Percentiles rank a stretch among this genome's conserved stretches.
These are phyloP conservation scores for Drosophila pseudotalamancana DNA, from an alignment of 2,888 invertebrate species.

Conservation along the genomic window DNA sequence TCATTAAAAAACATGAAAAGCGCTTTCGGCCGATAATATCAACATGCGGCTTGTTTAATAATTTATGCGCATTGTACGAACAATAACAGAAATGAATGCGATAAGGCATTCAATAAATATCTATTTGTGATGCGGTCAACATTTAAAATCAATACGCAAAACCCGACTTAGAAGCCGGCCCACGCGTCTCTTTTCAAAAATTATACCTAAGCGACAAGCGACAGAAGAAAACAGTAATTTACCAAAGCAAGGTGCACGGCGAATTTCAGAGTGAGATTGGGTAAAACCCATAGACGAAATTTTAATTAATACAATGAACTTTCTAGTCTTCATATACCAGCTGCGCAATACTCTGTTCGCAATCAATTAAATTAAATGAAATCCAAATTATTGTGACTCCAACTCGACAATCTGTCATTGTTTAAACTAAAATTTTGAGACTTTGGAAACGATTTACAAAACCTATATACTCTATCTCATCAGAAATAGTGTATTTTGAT, in stretches of 20 bases:
- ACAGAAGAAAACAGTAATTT: conserved; percentile 21
- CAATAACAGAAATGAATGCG: conserved; percentile 70
- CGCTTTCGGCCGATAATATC: conserved; percentile 57
- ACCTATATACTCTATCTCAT: background rate
- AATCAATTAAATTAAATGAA: too few species aligned
- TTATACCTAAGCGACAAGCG: conserved; percentile 10
- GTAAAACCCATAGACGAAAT: conserved; percentile 28
- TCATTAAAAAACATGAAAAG: conserved; percentile 50
- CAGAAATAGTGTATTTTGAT: background rate
- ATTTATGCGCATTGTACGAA: conserved; percentile 64
- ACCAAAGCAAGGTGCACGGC: conserved; percentile 6
- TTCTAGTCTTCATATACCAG: too few species aligned
- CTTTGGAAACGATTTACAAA: too few species aligned
- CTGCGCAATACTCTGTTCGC: conserved; percentile 1
- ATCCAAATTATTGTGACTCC: too few species aligned
- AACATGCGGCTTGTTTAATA: conserved; percentile 46
- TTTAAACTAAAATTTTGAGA: too few species aligned
- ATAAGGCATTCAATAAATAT: conserved; percentile 35
- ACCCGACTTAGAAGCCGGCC: conserved; percentile 21
- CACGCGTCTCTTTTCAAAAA: conserved; percentile 36
- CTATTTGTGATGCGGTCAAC: background rate
- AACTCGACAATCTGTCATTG: too few species aligned
- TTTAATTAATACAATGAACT: too few species aligned
- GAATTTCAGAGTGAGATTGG: conserved; percentile 7
- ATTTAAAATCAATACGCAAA: conserved; percentile 38